Evolutionary conservation across 2,888 invertebrate genomes (phyloP), one percentile per base, ranked within the genome.

Genomic region (Campopleginae sp.): DNA sequence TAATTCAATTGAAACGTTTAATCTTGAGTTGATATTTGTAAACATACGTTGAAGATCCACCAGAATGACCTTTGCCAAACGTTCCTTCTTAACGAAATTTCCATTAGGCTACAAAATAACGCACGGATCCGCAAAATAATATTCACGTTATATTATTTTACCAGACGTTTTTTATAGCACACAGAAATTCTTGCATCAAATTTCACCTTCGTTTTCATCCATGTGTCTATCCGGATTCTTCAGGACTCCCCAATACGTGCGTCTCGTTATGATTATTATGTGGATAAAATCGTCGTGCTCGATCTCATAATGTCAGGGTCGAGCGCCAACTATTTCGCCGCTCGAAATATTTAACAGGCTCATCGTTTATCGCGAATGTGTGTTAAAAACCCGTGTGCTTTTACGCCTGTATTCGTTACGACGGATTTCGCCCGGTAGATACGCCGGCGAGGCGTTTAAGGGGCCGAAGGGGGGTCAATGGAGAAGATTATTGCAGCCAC

Each of bases 401-500:
- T 58, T 58, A 58, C 33, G 48, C 33, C 6, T 38, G 42, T 66
- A 66, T 66, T 66, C 19, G 66, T 51, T 12, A 48, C 48, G 71
- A 51, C 31, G 31, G 19, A 38, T 31, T 51, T 23, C 7, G 68
- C 12, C 51, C 31, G 38, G 33, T 44, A 12, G 51, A 79, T 71
- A 58, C 17, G 68, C 19, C 68, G 68, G 38, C 68, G 63, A 46
- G 46, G 27, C 27, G 48, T 46, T 31, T 10, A 46, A 71, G 33
- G 54, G 58, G 27, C 27, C 58, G 19, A 65, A 76, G 68, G 51
- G 17, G 38, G 51, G 38, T n/a, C 46, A n/a, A 66, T 38, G 65
- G 63, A 72, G 46, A 38, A 51, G 88, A 88, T 88, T 87, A 88
- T 87, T 78, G 86, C 80, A 80, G 84, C 81, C 80, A 77, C 86